These are phyloP conservation scores for Rhingia campestris DNA, from an alignment of 2,888 invertebrate genomes.

Conservation along the genomic window DNA sequence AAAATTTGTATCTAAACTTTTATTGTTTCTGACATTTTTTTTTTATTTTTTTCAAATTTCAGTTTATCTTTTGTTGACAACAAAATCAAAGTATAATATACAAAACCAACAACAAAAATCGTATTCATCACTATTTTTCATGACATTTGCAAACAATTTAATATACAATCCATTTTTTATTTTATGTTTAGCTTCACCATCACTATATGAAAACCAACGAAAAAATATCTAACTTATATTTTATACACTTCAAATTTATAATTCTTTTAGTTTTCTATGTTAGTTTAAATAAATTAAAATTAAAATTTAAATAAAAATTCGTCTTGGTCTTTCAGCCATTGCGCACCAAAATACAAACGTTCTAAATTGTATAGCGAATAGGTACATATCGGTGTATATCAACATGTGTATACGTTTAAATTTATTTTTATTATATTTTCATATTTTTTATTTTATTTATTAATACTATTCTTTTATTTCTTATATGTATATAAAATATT, in stretches of 20 bases:
- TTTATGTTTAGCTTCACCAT: constrained; percentile 36
- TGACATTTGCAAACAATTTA: constrained; percentile 48
- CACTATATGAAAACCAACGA: constrained; percentile 42
- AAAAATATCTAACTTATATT: constrained; percentile 45
- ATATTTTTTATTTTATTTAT: constrained; percentile 38
- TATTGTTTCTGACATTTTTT: constrained; percentile 79
- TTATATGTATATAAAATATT: constrained; percentile 74
- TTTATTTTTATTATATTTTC: constrained; percentile 37
- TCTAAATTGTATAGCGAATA: constrained; percentile 73
- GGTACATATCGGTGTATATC: constrained; percentile 73
- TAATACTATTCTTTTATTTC: constrained; percentile 43
- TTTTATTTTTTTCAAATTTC: constrained; percentile 46
- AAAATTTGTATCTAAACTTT: constrained; percentile 83
- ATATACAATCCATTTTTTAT: not conserved
- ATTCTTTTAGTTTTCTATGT: constrained; percentile 7
- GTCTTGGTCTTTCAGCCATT: constrained; percentile 59
- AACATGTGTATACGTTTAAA: constrained; percentile 69
- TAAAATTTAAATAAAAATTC: constrained; percentile 33
- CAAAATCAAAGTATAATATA: constrained; percentile 63
- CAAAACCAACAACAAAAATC: constrained; percentile 42
- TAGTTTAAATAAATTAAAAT: constrained; percentile 13
- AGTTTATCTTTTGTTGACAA: constrained; percentile 50
- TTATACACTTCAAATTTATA: constrained; percentile 9
- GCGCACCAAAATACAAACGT: constrained; percentile 68
- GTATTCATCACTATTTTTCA: constrained; percentile 32